These are phyloP conservation scores for Oryzaephilus surinamensis DNA, from an alignment of 1,140 invertebrate species.

Conservation along the genomic window DNA sequence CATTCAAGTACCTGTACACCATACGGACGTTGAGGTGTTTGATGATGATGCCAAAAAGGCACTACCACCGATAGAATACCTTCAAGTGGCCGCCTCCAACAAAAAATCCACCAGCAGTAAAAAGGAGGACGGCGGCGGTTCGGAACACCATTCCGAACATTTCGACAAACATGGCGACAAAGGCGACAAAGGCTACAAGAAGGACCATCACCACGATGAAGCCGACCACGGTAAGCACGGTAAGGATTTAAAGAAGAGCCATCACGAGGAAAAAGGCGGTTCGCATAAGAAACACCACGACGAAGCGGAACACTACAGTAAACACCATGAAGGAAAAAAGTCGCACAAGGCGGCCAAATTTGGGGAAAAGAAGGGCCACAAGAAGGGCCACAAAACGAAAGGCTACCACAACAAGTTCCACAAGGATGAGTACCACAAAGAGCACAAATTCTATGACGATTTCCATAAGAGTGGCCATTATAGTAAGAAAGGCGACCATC, in stretches of 20 bases:
- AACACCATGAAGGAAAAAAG: conserved; percentile 61
- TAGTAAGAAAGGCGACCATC: conserved; percentile 52
- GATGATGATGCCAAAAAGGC: too few relatives aligned
- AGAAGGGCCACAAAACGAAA: conserved; percentile 60
- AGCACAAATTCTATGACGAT: conserved; percentile 76
- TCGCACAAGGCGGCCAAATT: conserved; percentile 66
- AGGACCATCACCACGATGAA: conserved; percentile 50
- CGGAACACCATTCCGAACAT: conserved; percentile 47
- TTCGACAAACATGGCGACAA: conserved; percentile 50
- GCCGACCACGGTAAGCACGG: conserved; percentile 54
- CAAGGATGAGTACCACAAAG: conserved; percentile 73
- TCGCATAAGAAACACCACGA: conserved; percentile 65
- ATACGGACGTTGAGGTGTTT: too few relatives aligned
- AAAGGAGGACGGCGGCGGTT: conserved; percentile 32
- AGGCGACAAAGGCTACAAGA: conserved; percentile 51
- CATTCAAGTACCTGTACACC: too few relatives aligned
- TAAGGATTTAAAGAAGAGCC: conserved; percentile 53
- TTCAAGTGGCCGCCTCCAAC: conserved; percentile 1
- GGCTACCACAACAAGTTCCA: conserved; percentile 70
- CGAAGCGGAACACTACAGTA: conserved; percentile 49
- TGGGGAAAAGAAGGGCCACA: conserved; percentile 67
- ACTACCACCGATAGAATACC: background rate
- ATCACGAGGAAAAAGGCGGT: conserved; percentile 57
- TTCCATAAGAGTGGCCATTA: conserved; percentile 61
- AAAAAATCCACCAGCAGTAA: conserved; percentile 2